Conservation (phyloP, 2,113 vertebrate species). For the Pongo pygmaeus region DNA sequence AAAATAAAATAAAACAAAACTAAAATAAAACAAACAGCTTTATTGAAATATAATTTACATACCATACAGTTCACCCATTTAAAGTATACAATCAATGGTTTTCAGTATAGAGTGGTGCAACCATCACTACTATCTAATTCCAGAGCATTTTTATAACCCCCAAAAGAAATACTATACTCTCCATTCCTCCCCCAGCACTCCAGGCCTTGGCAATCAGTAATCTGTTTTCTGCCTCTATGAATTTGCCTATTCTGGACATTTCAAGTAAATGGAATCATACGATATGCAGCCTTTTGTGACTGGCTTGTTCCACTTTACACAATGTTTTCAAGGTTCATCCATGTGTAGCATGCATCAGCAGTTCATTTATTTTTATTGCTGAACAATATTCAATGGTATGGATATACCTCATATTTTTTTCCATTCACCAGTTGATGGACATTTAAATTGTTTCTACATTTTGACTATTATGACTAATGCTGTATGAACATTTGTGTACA, state of each 20-base stretch:
- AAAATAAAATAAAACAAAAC: too few relatives aligned
- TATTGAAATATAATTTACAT: neutral
- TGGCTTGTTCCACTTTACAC: neutral
- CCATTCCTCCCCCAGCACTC: neutral
- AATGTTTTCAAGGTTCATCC: neutral
- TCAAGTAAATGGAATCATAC: neutral
- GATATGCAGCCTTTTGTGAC: neutral
- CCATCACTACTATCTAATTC: neutral
- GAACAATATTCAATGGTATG: neutral
- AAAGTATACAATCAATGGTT: neutral
- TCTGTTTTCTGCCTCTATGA: neutral
- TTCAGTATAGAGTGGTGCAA: neutral
- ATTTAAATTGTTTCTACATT: constrained; percentile 18
- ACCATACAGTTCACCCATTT: neutral
- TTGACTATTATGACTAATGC: neutral
- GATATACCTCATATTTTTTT: neutral
- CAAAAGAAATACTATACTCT: neutral
- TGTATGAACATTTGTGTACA: neutral
- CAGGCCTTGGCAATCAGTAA: neutral
- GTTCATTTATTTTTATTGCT: neutral
- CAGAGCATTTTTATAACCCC: neutral
- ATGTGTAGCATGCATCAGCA: neutral
- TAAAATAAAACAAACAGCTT: neutral
- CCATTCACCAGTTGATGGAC: neutral
- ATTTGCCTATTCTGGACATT: neutral